Conservation (phyloP, 2,113 vertebrate genomes). For the Chiloscyllium plagiosum region DNA sequence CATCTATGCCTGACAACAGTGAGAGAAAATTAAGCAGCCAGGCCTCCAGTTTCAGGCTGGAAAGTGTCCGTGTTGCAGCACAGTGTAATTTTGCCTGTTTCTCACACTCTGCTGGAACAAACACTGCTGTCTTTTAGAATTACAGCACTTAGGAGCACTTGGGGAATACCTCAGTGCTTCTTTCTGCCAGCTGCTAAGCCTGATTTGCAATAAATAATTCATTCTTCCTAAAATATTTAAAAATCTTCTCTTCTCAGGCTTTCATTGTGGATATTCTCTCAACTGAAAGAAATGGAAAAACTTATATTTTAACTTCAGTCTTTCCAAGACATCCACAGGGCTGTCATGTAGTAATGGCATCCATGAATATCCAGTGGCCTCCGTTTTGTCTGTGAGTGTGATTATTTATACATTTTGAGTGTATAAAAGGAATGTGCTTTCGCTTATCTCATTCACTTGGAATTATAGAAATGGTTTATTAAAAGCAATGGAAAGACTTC, state of each 20-base stretch:
- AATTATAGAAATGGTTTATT: neutral
- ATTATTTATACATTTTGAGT: neutral
- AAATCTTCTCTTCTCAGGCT: neutral
- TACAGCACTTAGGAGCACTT: slow-evolving; percentile 1
- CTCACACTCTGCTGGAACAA: slow-evolving; percentile 11
- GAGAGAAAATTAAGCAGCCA: neutral
- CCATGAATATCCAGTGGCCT: neutral
- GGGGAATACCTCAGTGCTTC: neutral
- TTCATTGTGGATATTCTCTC: neutral
- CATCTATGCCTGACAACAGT: neutral
- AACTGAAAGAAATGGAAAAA: neutral
- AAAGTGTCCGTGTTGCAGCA: neutral
- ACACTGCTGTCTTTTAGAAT: neutral
- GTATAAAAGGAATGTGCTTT: neutral
- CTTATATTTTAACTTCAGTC: neutral
- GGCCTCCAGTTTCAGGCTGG: neutral
- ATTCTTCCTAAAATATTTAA: slow-evolving; percentile 25
- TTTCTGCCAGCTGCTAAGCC: neutral
- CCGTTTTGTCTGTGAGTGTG: neutral
- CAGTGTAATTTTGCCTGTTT: neutral
- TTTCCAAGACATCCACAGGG: neutral
- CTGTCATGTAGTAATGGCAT: neutral
- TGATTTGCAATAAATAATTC: slow-evolving; percentile 30
- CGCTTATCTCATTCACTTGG: neutral
- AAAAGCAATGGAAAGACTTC: neutral